Base-by-base conservation (phyloP, 2,888 invertebrate species). In the Euplagia quadripunctaria region DNA sequence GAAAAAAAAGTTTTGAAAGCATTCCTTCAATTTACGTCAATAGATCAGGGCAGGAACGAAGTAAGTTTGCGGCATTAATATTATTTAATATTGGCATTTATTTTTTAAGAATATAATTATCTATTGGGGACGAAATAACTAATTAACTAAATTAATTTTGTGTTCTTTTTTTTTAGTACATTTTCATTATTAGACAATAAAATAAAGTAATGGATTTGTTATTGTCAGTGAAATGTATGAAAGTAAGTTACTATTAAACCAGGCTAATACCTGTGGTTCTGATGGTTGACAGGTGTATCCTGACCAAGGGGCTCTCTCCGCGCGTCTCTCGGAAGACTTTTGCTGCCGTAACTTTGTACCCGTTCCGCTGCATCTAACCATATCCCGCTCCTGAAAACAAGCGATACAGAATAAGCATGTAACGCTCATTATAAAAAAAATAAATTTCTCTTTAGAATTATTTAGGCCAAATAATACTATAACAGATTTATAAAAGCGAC, bases 291-390 rank as follows among this genome's bases (percentile, higher is more conserved):
- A 71, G 95, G 96, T 78, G 97, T 97, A 76, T 98, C 98, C 93
- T 98, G 98, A 0, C 98, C 98, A 70, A 98, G 90, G 0, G 98
- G 98, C 89, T 98, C 98, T 87, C 98, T 97, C 66, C 98, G 96
- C 74, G 98, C 97, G 88, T 98, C 98, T 76, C 98, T 95, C 0
- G 98, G 98, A 80, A 98, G 94, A 70, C 98, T 98, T 82, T 98
- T 97, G 84, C 97, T 97, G 86, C 94, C 96, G 74, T 96, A 96
- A 74, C 90, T 94, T 87, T 97, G 97, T 55, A 96, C 93, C 84
- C 97, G 96, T 81, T 98, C 98, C 0, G 98, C 98, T 31, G 98
- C 98, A 89, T 98, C 98, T 82, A 98, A 96, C 98, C 98, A 99
- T 77, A 94, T 88, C 6, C 97, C 96, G 85, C 97, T 97, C 73